These are phyloP conservation scores for Cyprinodon diabolis DNA, from an alignment of 2,797 vertebrate genomes.

Conservation along the genomic window DNA sequence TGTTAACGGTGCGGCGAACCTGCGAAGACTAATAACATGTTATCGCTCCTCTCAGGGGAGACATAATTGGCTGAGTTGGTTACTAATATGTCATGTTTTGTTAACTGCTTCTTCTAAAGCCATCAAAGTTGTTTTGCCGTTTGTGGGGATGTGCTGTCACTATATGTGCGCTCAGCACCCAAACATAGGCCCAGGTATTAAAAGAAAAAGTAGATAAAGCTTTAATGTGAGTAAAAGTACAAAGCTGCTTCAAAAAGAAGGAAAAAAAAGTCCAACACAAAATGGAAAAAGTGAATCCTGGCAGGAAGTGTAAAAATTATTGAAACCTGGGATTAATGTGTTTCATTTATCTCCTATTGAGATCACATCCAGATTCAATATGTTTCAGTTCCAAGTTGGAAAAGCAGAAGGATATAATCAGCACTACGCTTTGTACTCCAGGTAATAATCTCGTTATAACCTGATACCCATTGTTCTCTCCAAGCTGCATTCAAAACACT, in stretches of 20 bases:
- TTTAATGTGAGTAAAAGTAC: neutral
- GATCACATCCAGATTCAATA: neutral
- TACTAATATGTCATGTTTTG: conserved; percentile 24
- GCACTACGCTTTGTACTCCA: neutral
- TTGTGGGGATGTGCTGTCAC: neutral
- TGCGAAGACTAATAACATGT: conserved; percentile 21
- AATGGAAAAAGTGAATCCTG: too few relatives aligned
- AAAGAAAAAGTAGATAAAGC: neutral
- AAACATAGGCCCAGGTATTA: neutral
- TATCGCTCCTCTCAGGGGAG: conserved; percentile 13
- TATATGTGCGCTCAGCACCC: neutral
- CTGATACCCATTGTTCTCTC: neutral
- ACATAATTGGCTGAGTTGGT: conserved; percentile 17
- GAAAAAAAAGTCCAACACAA: neutral
- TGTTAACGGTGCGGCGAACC: conserved; percentile 21
- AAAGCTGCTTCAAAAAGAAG: neutral
- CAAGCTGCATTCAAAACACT: neutral
- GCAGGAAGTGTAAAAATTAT: neutral
- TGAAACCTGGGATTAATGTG: neutral
- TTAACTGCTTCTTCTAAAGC: conserved; percentile 10
- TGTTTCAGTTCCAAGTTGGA: neutral
- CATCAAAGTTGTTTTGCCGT: conserved; percentile 9
- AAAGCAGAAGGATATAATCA: neutral
- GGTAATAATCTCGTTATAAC: neutral
- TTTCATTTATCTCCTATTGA: neutral